Conservation (phyloP, 1,140 invertebrate genomes). For the Bombus difficillimus region DNA sequence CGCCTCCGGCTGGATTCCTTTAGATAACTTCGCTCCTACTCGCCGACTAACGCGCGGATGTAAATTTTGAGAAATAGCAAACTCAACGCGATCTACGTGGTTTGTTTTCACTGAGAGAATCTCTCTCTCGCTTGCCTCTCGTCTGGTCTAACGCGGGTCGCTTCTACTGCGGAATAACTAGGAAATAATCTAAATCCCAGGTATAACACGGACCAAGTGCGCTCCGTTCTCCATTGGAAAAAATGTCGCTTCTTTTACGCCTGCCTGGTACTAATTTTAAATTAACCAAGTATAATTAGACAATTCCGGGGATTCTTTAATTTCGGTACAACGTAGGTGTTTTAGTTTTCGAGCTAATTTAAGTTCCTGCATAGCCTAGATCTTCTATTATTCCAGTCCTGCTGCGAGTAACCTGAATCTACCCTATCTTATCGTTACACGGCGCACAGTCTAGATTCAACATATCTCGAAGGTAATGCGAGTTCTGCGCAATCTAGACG, state of each 20-base stretch:
- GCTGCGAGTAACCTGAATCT: conserved; percentile 12
- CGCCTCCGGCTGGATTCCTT: conserved; percentile 13
- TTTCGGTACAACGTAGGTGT: not conserved
- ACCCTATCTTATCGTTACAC: conserved; percentile 5
- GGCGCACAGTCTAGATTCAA: not conserved
- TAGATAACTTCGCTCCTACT: not conserved
- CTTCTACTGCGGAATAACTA: not conserved
- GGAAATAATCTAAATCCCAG: not conserved
- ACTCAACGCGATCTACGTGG: not conserved
- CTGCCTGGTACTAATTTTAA: not conserved
- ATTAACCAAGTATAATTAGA: not conserved
- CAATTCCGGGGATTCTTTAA: not conserved
- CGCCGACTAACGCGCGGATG: not conserved
- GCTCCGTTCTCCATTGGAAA: too few relatives aligned
- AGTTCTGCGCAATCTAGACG: conserved; percentile 10
- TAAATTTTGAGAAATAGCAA: not conserved
- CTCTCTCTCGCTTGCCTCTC: too few relatives aligned
- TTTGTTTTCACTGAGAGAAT: too few relatives aligned
- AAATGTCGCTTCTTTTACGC: not conserved
- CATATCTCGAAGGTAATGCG: conserved; percentile 17
- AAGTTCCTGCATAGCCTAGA: not conserved
- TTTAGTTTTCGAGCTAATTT: conserved; percentile 8
- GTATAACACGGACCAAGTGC: too few relatives aligned
- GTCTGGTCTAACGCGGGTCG: not conserved
- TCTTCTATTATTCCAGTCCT: not conserved